These are phyloP conservation scores for Tympanuchus pallidicinctus DNA, from an alignment of 2,113 vertebrate genomes.

Conservation along the genomic window DNA sequence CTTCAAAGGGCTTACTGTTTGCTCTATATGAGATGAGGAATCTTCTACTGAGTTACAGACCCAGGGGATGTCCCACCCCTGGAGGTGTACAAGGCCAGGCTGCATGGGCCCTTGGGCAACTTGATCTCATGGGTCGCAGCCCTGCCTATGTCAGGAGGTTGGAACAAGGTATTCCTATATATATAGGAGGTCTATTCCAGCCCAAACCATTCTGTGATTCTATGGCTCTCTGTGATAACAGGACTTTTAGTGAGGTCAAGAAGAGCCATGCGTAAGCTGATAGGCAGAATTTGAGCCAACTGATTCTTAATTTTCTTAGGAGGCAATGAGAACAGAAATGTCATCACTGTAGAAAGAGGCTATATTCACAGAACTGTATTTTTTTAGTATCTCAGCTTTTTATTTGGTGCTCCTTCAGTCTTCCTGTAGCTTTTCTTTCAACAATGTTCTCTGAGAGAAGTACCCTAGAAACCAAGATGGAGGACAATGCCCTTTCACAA, in stretches of 20 bases:
- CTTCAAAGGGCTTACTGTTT: not conserved
- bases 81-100: not conserved
- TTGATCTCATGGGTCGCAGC: not conserved
- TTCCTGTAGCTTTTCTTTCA: not conserved
- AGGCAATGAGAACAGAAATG: not conserved
- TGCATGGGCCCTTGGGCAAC: not conserved
- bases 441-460: not conserved
- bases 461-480: not conserved
- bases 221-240: not conserved
- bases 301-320: not conserved
- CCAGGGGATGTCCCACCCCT: not conserved
- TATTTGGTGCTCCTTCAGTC: not conserved
- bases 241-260: not conserved
- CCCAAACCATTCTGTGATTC: not conserved
- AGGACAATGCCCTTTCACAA: not conserved
- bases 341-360: not conserved
- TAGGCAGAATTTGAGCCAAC: not conserved
- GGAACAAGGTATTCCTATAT: not conserved
- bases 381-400: not conserved
- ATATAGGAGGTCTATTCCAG: not conserved
- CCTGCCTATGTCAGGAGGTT: not conserved
- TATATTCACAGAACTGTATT: not conserved
- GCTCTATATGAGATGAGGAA: rapidly evolving
- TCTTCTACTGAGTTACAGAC: not conserved
- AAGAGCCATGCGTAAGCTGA: not conserved